These are phyloP conservation scores for Lottia gigantea DNA, from an alignment of 2,888 invertebrate genomes.

Conservation along the genomic window DNA sequence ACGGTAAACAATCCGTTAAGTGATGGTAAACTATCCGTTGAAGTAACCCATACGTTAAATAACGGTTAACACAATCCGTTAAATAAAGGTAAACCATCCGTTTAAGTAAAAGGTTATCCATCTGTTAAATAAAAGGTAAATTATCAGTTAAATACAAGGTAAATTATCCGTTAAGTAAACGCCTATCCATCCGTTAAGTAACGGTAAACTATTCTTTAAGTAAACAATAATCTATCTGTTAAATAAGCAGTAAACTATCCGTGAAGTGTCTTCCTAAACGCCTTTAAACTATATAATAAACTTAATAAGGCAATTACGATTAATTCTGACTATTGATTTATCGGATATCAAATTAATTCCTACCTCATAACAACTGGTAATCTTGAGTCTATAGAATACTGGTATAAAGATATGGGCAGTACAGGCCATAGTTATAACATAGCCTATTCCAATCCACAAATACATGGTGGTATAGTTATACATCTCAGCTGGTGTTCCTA, in stretches of 20 bases:
- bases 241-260: background rate
- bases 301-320: constrained; percentile 2
- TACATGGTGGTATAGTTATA: constrained; percentile 43
- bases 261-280: background rate
- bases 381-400: constrained; percentile 34
- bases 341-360: constrained; percentile 8
- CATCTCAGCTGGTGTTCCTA: constrained; percentile 45
- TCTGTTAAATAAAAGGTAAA: too few species aligned
- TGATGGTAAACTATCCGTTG: too few species aligned
- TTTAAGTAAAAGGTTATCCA: too few species aligned
- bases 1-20: too few species aligned
- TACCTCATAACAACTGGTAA: constrained; percentile 39
- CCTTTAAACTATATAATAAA: background rate
- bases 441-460: constrained; percentile 31
- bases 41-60: too few species aligned
- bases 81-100: too few species aligned
- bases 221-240: background rate
- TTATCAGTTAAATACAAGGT: too few species aligned
- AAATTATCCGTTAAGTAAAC: too few species aligned
- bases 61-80: too few species aligned
- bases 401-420: constrained; percentile 32
- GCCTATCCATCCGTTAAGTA: too few species aligned
- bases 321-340: background rate
- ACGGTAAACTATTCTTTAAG: too few species aligned
- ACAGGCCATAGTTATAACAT: constrained; percentile 43